Percentiles rank a stretch among this genome's conserved stretches.
Conservation (phyloP, 2,113 vertebrate species). For the Charadrius vociferus region DNA sequence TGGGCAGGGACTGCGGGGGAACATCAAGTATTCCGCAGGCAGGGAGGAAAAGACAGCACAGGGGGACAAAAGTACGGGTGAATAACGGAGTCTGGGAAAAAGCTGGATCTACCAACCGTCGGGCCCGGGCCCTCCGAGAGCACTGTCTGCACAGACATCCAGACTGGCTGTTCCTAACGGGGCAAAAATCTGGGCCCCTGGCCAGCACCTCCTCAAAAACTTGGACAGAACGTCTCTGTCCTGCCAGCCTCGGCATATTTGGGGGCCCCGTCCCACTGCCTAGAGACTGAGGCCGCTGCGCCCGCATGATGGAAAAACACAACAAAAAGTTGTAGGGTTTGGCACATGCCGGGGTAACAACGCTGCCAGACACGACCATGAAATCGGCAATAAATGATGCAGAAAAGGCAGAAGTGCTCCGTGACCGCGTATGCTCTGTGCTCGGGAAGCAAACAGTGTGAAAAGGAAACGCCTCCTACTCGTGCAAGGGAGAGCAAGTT, state of each 20-base stretch:
- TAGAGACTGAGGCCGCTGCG: not conserved
- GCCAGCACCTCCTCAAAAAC: conserved; percentile 16
- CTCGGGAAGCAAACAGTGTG: not conserved
- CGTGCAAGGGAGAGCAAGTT: not conserved
- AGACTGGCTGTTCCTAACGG: not conserved
- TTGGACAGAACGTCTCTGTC: not conserved
- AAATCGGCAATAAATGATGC: not conserved
- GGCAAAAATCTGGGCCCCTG: not conserved
- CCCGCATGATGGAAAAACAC: not conserved
- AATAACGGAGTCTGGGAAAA: conserved; percentile 23
- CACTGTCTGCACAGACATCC: not conserved
- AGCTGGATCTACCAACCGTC: not conserved
- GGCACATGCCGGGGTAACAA: not conserved
- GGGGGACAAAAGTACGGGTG: not conserved
- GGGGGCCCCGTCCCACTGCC: not conserved
- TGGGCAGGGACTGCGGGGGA: not conserved
- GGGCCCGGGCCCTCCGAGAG: not conserved
- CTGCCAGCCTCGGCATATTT: not conserved
- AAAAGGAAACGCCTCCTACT: not conserved
- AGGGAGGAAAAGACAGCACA: not conserved
- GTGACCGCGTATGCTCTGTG: rapidly evolving
- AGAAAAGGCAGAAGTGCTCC: not conserved
- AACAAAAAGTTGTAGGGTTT: not conserved
- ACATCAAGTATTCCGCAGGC: not conserved
- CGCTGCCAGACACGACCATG: not conserved